These are phyloP conservation scores for Blastobasis adustella DNA, from an alignment of 2,888 invertebrate genomes.

Conservation along the genomic window DNA sequence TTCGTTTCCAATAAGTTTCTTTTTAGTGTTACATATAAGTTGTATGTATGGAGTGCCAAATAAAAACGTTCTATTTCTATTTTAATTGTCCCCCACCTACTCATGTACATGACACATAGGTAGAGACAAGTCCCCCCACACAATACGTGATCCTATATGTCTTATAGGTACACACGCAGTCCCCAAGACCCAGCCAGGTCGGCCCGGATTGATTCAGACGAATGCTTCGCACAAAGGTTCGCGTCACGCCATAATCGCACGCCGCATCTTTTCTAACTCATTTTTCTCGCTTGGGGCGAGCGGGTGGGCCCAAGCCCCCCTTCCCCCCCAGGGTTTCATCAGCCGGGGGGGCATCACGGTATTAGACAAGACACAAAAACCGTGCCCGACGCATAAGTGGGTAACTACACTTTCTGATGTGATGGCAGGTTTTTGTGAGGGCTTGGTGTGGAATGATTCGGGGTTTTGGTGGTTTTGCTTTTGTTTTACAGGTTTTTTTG, in stretches of 20 bases:
- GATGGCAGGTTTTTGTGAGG: slow-evolving; percentile 40
- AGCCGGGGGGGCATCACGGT: slow-evolving; percentile 66
- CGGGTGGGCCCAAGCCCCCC: slow-evolving; percentile 16
- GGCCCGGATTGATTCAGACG: slow-evolving; percentile 63
- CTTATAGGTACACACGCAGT: too few species aligned
- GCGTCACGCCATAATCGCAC: slow-evolving; percentile 67
- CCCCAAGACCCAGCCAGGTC: too few species aligned
- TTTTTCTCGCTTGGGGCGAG: slow-evolving; percentile 67
- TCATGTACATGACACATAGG: too few species aligned
- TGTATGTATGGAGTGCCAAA: too few species aligned
- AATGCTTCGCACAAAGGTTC: slow-evolving; percentile 61
- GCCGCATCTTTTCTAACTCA: slow-evolving; percentile 75
- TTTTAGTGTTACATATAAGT: too few species aligned
- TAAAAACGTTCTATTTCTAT: too few species aligned
- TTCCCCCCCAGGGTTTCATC: slow-evolving; percentile 43
- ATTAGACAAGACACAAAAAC: slow-evolving; percentile 75
- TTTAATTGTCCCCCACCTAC: too few species aligned
- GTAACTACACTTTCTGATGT: slow-evolving; percentile 49
- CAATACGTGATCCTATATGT: too few species aligned
- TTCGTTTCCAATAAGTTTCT: too few species aligned
- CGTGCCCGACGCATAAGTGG: slow-evolving; percentile 57
- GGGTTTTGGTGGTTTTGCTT: slow-evolving; percentile 4
- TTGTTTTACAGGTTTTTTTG: too few species aligned
- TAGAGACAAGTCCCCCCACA: too few species aligned
- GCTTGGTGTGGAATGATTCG: slow-evolving; percentile 19